Evolutionary conservation across 2,888 invertebrate species (phyloP).

Genomic region (Artemia sp.): DNA sequence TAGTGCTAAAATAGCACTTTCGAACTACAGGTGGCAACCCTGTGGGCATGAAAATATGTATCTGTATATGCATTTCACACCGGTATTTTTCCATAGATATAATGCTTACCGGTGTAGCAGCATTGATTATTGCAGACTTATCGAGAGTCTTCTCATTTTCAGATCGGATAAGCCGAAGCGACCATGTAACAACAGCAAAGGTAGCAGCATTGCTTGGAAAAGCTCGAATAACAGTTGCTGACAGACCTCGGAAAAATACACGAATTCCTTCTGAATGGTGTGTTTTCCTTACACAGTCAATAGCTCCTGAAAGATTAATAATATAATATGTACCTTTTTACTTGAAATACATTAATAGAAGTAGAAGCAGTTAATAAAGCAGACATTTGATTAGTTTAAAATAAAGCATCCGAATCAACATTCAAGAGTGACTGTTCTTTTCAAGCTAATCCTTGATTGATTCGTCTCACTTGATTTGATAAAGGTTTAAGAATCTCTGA

Average conservation of each 20-base stretch:
- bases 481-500: no score
- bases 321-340: conserved; percentile 1
- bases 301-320: conserved; percentile 45
- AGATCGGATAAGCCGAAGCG: conserved; percentile 39
- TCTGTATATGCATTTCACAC: no score
- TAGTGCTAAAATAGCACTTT: no score
- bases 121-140: neutral
- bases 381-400: no score
- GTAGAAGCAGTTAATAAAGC: no score
- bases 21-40: no score
- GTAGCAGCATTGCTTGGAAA: conserved; percentile 86
- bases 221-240: conserved; percentile 62
- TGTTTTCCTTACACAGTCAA: conserved; percentile 56
- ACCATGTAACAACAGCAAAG: conserved; percentile 69
- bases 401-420: no score
- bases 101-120: neutral
- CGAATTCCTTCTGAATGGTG: conserved; percentile 49
- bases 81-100: neutral
- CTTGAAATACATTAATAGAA: no score
- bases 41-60: no score
- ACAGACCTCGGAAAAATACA: conserved; percentile 55
- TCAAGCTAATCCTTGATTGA: no score
- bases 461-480: no score
- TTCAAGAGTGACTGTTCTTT: no score
- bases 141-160: neutral